A percentile compares a stretch with the other conserved stretches of the same genome.
phyloP scores from a whole-genome alignment of 1,140 invertebrate species.

The Eumaeus atala region DNA sequence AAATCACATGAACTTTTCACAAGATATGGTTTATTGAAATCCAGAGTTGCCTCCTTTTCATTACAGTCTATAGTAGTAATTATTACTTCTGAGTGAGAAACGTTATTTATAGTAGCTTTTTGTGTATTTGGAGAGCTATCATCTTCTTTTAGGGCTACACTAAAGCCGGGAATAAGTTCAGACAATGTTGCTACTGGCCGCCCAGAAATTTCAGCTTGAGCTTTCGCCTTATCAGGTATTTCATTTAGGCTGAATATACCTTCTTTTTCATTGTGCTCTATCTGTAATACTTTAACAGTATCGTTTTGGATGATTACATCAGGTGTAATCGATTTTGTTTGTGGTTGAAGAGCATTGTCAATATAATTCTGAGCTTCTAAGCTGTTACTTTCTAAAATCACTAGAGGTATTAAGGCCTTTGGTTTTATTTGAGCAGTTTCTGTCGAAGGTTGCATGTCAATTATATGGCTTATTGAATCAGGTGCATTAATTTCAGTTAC shows the following conservation, averaged over 20 bases:
- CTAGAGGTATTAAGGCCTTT: slow-evolving; percentile 35
- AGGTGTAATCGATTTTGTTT: slow-evolving; percentile 31
- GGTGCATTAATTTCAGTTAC: slow-evolving; percentile 39
- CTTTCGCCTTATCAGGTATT: slow-evolving; percentile 28
- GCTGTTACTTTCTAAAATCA: slow-evolving; percentile 42
- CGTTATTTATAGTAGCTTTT: slow-evolving; percentile 42
- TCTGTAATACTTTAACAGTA: slow-evolving; percentile 42
- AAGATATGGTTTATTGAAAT: slow-evolving; percentile 23
- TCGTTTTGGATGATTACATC: slow-evolving; percentile 39
- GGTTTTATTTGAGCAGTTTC: slow-evolving; percentile 41
- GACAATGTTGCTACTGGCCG: slow-evolving; percentile 44
- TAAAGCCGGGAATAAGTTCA: slow-evolving; percentile 41
- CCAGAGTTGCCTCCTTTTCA: slow-evolving; percentile 48
- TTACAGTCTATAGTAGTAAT: slow-evolving; percentile 41
- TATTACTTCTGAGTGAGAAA: slow-evolving; percentile 43
- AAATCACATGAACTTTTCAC: slow-evolving; percentile 34
- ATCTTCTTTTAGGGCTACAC: slow-evolving; percentile 30
- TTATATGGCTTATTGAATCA: slow-evolving; percentile 36
- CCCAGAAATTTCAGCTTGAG: slow-evolving; percentile 32
- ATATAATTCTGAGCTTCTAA: slow-evolving; percentile 48
- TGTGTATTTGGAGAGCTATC: slow-evolving; percentile 19
- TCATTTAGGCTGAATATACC: slow-evolving; percentile 27
- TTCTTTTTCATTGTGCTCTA: slow-evolving; percentile 52
- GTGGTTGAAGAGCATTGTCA: slow-evolving; percentile 28
- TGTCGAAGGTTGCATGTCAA: slow-evolving; percentile 19